These are phyloP conservation scores for Anguilla obscura DNA, from an alignment of 2,797 vertebrate genomes.

Conservation along the genomic window DNA sequence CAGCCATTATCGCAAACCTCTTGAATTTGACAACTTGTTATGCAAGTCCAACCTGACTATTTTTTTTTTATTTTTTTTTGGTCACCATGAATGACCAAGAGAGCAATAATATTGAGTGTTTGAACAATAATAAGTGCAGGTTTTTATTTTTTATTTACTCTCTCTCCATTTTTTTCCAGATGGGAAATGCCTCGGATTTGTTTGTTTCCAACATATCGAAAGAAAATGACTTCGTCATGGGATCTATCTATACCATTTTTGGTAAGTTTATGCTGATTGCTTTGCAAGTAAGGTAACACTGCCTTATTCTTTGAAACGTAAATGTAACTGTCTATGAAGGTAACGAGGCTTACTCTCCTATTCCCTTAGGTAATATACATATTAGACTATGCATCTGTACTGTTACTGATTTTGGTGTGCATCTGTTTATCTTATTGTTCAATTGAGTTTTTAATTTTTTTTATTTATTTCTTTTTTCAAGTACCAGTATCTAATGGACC, in stretches of 20 bases:
- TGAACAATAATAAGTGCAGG: not conserved
- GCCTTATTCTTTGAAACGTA: not conserved
- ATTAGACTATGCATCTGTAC: not conserved
- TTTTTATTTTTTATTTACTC: not conserved
- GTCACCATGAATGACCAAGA: not conserved
- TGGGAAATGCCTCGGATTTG: conserved; percentile 79
- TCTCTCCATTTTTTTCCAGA: conserved; percentile 58
- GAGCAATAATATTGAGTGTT: not conserved
- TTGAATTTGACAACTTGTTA: not conserved
- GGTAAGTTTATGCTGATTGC: conserved; percentile 66
- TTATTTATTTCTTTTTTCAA: not conserved
- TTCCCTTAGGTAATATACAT: not conserved
- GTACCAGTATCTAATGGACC: not conserved
- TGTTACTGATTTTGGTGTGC: no score
- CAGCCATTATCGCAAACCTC: not conserved
- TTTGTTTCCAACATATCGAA: conserved; percentile 77
- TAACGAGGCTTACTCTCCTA: not conserved
- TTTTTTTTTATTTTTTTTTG: conserved; percentile 12
- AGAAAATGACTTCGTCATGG: conserved; percentile 79
- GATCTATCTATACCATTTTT: conserved; percentile 74
- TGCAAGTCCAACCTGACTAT: not conserved
- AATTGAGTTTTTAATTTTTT: not conserved
- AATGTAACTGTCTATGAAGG: not conserved
- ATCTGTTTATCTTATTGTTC: not conserved
- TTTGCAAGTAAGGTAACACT: not conserved